Evolutionary conservation across 1,140 invertebrate genomes (phyloP).

Genomic region (Tetramorium alpestre): DNA sequence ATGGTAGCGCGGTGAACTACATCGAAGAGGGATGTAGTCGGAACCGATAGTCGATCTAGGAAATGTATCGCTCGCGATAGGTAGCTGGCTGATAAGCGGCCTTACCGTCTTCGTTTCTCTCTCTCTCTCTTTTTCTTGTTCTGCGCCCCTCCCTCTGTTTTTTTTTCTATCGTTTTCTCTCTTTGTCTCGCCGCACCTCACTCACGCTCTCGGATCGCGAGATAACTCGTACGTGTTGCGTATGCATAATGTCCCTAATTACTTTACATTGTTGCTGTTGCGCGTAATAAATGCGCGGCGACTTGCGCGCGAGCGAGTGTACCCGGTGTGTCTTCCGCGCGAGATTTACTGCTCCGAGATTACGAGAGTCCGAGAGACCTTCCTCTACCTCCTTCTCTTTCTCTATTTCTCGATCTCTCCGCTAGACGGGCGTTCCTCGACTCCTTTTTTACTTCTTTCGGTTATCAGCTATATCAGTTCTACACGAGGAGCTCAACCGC

Average conservation of each 20-base stretch:
- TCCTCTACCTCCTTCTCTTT: constrained; percentile 17
- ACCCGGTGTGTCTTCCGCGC: constrained; percentile 36
- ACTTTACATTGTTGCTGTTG: constrained; percentile 63
- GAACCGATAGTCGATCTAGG: constrained; percentile 70
- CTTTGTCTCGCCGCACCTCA: constrained; percentile 30
- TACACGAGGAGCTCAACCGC: constrained; percentile 15
- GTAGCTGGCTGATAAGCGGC: constrained; percentile 44
- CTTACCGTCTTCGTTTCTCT: neutral
- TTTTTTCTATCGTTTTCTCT: constrained; percentile 8
- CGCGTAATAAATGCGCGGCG: constrained; percentile 56
- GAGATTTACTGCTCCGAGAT: constrained; percentile 53
- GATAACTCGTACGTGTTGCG: constrained; percentile 63
- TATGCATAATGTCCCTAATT: constrained; percentile 70
- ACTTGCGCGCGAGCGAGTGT: constrained; percentile 40
- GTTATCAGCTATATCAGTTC: constrained; percentile 59
- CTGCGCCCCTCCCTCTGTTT: neutral
- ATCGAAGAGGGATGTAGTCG: constrained; percentile 48
- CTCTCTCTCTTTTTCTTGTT: no score
- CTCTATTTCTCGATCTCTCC: constrained; percentile 17
- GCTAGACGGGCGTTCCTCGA: neutral
- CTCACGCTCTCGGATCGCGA: constrained; percentile 37
- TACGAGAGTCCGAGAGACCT: constrained; percentile 36
- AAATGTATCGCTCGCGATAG: constrained; percentile 71
- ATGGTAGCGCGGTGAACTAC: constrained; percentile 50
- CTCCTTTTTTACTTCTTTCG: constrained; percentile 30